Evolutionary conservation across 2,888 invertebrate genomes (phyloP), one percentile per base, ranked within the genome.

Genomic region (Xanthia togata): DNA sequence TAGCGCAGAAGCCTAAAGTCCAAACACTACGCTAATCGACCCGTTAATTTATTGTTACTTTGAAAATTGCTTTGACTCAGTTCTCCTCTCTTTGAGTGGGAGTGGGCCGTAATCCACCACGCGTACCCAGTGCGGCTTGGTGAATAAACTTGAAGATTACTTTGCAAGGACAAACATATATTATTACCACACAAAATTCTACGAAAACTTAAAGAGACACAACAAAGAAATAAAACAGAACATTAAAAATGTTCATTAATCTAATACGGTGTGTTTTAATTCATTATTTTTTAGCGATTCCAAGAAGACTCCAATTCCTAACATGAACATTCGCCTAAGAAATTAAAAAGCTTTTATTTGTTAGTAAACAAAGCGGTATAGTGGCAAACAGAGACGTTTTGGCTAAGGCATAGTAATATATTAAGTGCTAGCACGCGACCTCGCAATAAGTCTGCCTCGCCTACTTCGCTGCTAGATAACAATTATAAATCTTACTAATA

Each of bases 401-500:
- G 92, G 93, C 93, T 91, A 91, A 94, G 93, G 93, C 93, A 90
- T 88, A 85, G 92, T 95, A 93, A 96, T 94, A 93, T 95, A 95
- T 96, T 94, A 93, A 93, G 93, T 93, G 94, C 90, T 82, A 93
- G 92, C 96, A 96, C 96, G 96, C 96, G 90, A 96, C 91, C 84
- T 81, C 88, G 95, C 95, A 92, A 95, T 95, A 94, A 94, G 91
- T 95, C 90, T 92, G 93, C 95, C 95, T 92, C 94, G 94, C 95
- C 95, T 93, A 92, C 91, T 93, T 91, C 89, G 89, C 89, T 89
- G 90, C 90, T 93, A 94, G 94, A 95, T 95, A 95, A 95, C 95
- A 94, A 95, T 95, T 95, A 95, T 95, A 95, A 95, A 95, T 95
- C 94, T 94, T 90, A 88, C 93, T 94, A 95, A 94, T 94, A 94